Conservation (phyloP, 2,888 invertebrate species). For the Pollenia labialis region DNA sequence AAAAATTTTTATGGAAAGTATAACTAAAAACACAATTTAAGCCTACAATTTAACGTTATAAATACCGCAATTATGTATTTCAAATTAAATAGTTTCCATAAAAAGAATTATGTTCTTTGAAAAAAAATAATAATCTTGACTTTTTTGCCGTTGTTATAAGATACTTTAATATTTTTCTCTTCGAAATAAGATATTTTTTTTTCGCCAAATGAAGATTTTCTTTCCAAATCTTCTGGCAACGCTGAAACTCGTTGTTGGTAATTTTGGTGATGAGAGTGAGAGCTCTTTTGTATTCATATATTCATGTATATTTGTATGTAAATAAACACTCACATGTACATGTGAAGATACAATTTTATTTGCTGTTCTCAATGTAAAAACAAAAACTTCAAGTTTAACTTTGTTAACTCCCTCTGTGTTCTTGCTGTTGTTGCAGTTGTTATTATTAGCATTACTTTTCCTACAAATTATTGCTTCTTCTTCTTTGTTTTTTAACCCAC, state of each 20-base stretch:
- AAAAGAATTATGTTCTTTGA: too few species aligned
- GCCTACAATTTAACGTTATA: too few species aligned
- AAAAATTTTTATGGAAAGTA: too few species aligned
- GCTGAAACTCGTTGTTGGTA: conserved; percentile 61
- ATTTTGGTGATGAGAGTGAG: conserved; percentile 58
- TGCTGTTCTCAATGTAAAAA: conserved; percentile 35
- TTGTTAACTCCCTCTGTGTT: conserved; percentile 53
- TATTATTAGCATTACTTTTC: conserved; percentile 39
- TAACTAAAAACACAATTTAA: too few species aligned
- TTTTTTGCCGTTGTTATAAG: too few species aligned
- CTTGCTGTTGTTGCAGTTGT: conserved; percentile 14
- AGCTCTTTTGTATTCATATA: conserved; percentile 51
- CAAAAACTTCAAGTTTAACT: conserved; percentile 64
- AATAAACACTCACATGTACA: background rate
- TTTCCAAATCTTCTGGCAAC: too few species aligned
- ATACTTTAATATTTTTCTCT: too few species aligned
- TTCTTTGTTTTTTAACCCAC: conserved; percentile 33
- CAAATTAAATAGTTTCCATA: too few species aligned
- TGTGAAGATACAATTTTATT: conserved; percentile 43
- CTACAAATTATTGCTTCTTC: conserved; percentile 21
- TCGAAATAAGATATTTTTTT: too few species aligned
- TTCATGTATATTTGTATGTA: background rate
- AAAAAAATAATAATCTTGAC: too few species aligned
- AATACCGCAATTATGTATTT: too few species aligned
- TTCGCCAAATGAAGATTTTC: too few species aligned